phyloP scores from a whole-genome alignment of 64 coral and sea anemone species.

The Platygyra sinensis region DNA sequence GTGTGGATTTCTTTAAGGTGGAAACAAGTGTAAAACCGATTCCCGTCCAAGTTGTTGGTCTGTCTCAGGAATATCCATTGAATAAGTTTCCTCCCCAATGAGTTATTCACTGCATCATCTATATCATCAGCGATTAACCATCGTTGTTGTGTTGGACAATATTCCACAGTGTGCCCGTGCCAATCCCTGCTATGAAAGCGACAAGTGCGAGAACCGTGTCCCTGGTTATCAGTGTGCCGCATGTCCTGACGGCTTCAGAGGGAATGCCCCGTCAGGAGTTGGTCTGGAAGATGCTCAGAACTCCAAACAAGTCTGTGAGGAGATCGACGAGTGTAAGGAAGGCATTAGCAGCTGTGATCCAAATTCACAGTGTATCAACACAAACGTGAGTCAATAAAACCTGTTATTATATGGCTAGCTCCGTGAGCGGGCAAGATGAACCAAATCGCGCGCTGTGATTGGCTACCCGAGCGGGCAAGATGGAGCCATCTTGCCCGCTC shows the following conservation, averaged over 20 bases:
- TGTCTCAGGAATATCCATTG: too few species aligned
- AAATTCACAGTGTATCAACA: constrained; percentile 83
- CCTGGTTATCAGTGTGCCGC: constrained; percentile 80
- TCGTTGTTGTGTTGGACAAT: neutral
- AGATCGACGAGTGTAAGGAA: constrained; percentile 81
- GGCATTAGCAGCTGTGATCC: constrained; percentile 65
- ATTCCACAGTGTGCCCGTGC: constrained; percentile 56
- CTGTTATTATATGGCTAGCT: too few species aligned
- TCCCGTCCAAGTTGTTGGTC: too few species aligned
- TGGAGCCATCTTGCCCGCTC: too few species aligned
- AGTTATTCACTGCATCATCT: too few species aligned
- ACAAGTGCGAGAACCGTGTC: constrained; percentile 57
- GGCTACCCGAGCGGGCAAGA: too few species aligned
- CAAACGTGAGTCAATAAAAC: constrained; percentile 20
- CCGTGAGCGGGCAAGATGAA: too few species aligned
- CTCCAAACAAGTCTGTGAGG: constrained; percentile 71
- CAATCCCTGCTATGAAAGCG: constrained; percentile 61
- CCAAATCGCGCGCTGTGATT: too few species aligned
- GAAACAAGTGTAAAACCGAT: too few species aligned
- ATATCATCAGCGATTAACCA: too few species aligned
- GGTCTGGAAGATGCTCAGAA: constrained; percentile 65
- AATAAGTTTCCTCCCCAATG: too few species aligned
- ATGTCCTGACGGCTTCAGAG: constrained; percentile 71
- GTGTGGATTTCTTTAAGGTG: too few species aligned
- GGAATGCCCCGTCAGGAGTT: constrained; percentile 81